A percentile compares a stretch with the other conserved stretches of the same genome.
Conservation (phyloP, 2,113 vertebrate genomes). For the Xiphophorus maculatus region DNA sequence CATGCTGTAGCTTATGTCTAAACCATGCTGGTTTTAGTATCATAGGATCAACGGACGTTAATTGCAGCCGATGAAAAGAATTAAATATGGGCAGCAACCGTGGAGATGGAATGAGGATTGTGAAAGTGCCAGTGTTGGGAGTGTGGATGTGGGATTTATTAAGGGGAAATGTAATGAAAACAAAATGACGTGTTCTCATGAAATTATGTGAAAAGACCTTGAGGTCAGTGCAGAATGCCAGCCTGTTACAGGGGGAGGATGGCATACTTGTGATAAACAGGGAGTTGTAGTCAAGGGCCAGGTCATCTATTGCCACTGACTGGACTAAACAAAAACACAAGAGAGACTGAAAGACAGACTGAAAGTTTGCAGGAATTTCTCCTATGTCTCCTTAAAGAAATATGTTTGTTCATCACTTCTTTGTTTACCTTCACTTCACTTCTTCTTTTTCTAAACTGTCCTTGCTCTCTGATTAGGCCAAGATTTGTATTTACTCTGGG, state of each 20-base stretch:
- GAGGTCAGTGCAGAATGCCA: slow-evolving; percentile 63
- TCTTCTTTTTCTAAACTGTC: neutral
- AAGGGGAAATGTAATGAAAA: slow-evolving; percentile 52
- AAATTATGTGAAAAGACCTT: slow-evolving; percentile 67
- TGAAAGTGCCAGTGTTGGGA: slow-evolving; percentile 32
- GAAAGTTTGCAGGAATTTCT: neutral
- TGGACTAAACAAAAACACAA: slow-evolving; percentile 4
- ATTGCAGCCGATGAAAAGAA: slow-evolving; percentile 57
- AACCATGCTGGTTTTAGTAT: slow-evolving; percentile 38
- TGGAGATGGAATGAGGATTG: slow-evolving; percentile 32
- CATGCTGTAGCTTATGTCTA: slow-evolving; percentile 11
- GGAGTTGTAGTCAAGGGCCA: slow-evolving; percentile 32
- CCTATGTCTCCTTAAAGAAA: neutral
- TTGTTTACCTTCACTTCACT: neutral
- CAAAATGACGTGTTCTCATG: slow-evolving; percentile 71
- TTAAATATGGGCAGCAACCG: slow-evolving; percentile 17
- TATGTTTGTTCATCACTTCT: neutral
- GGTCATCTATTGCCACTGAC: slow-evolving; percentile 36
- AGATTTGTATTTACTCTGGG: neutral
- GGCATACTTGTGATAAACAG: slow-evolving; percentile 56
- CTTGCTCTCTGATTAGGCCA: slow-evolving; percentile 1
- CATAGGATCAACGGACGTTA: slow-evolving; percentile 51
- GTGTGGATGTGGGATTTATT: slow-evolving; percentile 10
- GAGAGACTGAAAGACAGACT: neutral
- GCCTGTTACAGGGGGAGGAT: slow-evolving; percentile 44